Evolutionary conservation across 2,888 invertebrate genomes (phyloP).

Genomic region (Unio pictorum): DNA sequence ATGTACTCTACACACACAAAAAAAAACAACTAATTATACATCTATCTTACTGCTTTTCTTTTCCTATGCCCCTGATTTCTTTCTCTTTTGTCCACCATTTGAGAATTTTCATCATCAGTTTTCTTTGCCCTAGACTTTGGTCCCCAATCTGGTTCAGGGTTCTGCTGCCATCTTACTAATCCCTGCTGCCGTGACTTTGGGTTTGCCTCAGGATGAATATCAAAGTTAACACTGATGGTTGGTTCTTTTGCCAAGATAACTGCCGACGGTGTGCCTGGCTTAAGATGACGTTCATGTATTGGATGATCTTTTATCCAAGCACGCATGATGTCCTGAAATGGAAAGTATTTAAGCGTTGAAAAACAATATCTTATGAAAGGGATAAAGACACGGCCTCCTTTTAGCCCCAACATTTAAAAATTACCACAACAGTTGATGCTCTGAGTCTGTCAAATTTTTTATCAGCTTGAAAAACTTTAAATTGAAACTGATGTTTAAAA

Average conservation of each 20-base stretch:
- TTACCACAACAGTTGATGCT: too few relatives aligned
- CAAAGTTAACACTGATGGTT: slow-evolving; percentile 54
- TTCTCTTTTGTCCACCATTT: slow-evolving; percentile 18
- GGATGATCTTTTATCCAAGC: slow-evolving; percentile 78
- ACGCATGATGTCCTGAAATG: slow-evolving; percentile 80
- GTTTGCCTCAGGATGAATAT: slow-evolving; percentile 81
- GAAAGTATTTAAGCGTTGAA: not conserved
- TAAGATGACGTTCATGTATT: slow-evolving; percentile 52
- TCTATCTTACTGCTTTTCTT: slow-evolving; percentile 14
- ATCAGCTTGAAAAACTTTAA: too few relatives aligned
- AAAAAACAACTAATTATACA: too few relatives aligned
- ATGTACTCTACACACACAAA: too few relatives aligned
- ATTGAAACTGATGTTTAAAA: too few relatives aligned
- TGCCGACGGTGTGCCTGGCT: slow-evolving; percentile 55
- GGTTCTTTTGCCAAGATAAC: slow-evolving; percentile 62
- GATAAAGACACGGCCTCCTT: too few relatives aligned
- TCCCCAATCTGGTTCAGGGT: slow-evolving; percentile 92
- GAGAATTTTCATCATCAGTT: slow-evolving; percentile 19
- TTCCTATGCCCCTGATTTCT: slow-evolving; percentile 32
- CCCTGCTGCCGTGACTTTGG: slow-evolving; percentile 83
- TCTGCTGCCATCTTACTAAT: slow-evolving; percentile 82
- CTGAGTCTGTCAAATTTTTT: too few relatives aligned
- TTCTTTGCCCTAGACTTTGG: slow-evolving; percentile 83
- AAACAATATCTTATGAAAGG: not conserved
- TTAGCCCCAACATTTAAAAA: too few relatives aligned